Percentiles rank a stretch among this genome's conserved stretches.
phyloP scores from a whole-genome alignment of 2,888 invertebrate genomes.

The Brachypalpus laphriformis region DNA sequence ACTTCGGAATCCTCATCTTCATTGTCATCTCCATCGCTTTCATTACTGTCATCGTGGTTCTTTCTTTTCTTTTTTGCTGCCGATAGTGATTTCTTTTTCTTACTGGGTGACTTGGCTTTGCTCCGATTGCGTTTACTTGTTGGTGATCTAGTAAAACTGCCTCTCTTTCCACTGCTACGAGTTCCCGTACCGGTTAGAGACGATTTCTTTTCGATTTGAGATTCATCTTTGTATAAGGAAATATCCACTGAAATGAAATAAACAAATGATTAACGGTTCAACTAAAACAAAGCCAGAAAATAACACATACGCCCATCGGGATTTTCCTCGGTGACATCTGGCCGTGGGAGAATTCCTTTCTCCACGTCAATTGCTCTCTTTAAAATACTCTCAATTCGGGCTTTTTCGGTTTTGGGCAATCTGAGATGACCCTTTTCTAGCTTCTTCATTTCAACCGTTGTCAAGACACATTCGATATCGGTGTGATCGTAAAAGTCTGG shows the following conservation, averaged over 20 bases:
- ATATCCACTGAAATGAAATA: conserved; percentile 87
- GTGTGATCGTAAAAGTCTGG: conserved; percentile 95
- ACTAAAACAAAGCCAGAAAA: not conserved
- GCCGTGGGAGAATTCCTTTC: conserved; percentile 87
- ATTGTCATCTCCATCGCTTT: conserved; percentile 71
- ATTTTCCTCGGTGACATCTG: conserved; percentile 90
- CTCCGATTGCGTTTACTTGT: conserved; percentile 67
- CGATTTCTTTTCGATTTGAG: conserved; percentile 87
- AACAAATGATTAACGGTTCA: not conserved
- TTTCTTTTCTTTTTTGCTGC: conserved; percentile 67
- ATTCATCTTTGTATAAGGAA: conserved; percentile 92
- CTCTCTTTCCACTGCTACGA: conserved; percentile 65
- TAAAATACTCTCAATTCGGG: conserved; percentile 91
- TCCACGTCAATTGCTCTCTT: conserved; percentile 92
- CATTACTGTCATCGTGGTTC: conserved; percentile 28
- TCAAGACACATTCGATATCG: conserved; percentile 95
- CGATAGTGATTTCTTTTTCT: conserved; percentile 69
- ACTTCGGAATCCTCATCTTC: conserved; percentile 74
- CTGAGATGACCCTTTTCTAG: conserved; percentile 88
- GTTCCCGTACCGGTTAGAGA: conserved; percentile 63
- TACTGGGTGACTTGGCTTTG: conserved; percentile 69
- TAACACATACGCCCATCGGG: conserved; percentile 90
- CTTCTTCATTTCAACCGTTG: conserved; percentile 90
- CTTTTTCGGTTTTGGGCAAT: conserved; percentile 89
- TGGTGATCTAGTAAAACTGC: conserved; percentile 61